Base-by-base conservation (phyloP, 2,797 vertebrate genomes). In the Ctenopoma multispine region DNA sequence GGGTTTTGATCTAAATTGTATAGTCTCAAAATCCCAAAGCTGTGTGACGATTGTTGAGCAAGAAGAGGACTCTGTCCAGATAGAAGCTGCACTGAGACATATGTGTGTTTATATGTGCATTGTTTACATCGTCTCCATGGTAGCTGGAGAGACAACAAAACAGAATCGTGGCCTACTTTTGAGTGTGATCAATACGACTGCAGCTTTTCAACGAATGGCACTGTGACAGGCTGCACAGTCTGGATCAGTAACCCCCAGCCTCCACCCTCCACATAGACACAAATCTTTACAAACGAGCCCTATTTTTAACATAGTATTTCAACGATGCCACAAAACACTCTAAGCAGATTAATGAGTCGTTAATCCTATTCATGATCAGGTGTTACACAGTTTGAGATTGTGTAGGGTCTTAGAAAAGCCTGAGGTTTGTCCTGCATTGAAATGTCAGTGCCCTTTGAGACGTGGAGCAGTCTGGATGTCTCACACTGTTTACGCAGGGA, bases 261-360 rank as follows among this genome's bases (percentile, higher is more conserved):
- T 18, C 21, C n/a, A 62, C 12, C 36, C 31, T 62, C n/a, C 43
- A 18, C 43, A 31, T 4, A 18, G 51, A 64, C 59, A 58, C 24
- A n/a, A 15, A 15, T 48, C 18, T 72, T 47, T 62, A 46, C 62
- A 40, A 59, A 40, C 1, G 24, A 46, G 64, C 59, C 44, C 24
- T 5, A 1, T 51, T 61, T 82, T 43, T 17, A 72, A 73, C 68
- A 58, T 3, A 72, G 60, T n/a, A 5, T 56, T 67, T 70, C 70
- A 63, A 9, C n/a, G 31, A 60, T 48, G 54, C 41, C 66, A 57
- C 12, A 9, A 67, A 85, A 49, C 54, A 5, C 69, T 38, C 2
- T 84, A 79, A 90, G 81, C 66, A 48, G 83, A 87, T 90, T 90
- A 86, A 63, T 49, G 15, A 63, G 21, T 7, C 48, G 54, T 66